A percentile compares a stretch with the other conserved stretches of the same genome.
Evolutionary conservation across 2,797 vertebrate genomes (phyloP).

Genomic region (Malurus leucopterus): DNA sequence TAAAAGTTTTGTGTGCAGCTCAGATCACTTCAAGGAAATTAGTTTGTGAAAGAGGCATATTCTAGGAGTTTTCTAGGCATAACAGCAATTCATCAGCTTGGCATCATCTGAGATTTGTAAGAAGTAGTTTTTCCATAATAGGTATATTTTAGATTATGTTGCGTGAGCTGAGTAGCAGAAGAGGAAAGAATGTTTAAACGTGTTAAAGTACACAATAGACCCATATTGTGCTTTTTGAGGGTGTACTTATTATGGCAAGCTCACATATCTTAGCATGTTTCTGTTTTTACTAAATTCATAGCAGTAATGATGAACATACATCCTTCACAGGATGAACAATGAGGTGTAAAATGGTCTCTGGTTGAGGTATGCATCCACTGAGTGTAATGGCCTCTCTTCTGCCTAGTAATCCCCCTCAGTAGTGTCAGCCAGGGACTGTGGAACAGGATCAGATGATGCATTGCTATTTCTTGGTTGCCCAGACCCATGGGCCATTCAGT

Average conservation of each 20-base stretch:
- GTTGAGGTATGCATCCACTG: background rate
- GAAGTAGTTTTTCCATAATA: background rate
- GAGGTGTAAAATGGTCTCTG: background rate
- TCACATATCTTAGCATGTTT: background rate
- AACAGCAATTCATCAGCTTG: background rate
- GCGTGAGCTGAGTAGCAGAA: background rate
- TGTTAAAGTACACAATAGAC: background rate
- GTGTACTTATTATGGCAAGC: background rate
- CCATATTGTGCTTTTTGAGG: background rate
- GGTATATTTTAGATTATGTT: background rate
- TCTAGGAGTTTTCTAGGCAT: background rate
- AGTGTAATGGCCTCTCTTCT: background rate
- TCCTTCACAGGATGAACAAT: background rate
- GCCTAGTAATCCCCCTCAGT: background rate
- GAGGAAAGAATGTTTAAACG: background rate
- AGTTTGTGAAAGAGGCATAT: background rate
- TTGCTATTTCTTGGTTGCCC: background rate
- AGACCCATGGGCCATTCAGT: background rate
- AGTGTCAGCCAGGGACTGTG: background rate
- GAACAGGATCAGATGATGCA: background rate
- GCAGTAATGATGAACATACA: background rate
- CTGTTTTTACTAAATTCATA: background rate
- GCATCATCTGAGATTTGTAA: background rate
- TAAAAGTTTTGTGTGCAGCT: background rate
- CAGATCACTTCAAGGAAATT: background rate